Base-by-base conservation (phyloP, 2,113 vertebrate genomes). In the Oryzias celebensis region DNA sequence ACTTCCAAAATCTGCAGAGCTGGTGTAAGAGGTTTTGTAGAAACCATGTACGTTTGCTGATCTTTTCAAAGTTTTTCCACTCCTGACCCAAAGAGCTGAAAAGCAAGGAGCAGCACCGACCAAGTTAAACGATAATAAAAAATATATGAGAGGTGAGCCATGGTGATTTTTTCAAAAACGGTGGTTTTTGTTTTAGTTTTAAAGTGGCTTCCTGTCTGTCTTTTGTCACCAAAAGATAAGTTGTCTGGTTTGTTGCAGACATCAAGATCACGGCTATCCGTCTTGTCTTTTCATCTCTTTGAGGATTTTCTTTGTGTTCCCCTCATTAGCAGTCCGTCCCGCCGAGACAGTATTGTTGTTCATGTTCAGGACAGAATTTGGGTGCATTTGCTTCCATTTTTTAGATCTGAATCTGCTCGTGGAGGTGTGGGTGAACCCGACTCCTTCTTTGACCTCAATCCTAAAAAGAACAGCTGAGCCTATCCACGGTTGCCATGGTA, bases 181-280 rank as follows among this genome's bases (percentile, higher is more conserved):
- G 36, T 36, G 8, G 36, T 36, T 36, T 36, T 36, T 36, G 36
- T 36, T 36, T 36, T 12, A 10, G 36, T 36, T 36, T 36, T 4
- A 36, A 36, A 36, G 36, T 8, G 10, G 43, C 51, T 7, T 31
- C 47, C 10, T 10, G 20, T 47, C 7, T 16, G 47, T 20, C 47
- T 0, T 5, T 62, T 47, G 31, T 12, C 13, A 26, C 24, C 26
- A 23, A 36, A 24, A 51, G 10, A 17, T 3, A 31, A 28, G n/a
- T 68, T 26, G 23, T 17, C 24, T 51, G 45, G 5, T 75, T 62
- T 69, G 64, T 78, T 52, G 24, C 59, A 78, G 77, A 80, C 71
- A 77, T 69, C 64, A 64, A 16, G 52, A 55, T 61, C 26, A 44
- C 13, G 31, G 43, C 42, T 13, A 48, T 50, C 50, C 43, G 46